Conservation (phyloP, 2,797 vertebrate genomes). For the Scleropages formosus region DNA sequence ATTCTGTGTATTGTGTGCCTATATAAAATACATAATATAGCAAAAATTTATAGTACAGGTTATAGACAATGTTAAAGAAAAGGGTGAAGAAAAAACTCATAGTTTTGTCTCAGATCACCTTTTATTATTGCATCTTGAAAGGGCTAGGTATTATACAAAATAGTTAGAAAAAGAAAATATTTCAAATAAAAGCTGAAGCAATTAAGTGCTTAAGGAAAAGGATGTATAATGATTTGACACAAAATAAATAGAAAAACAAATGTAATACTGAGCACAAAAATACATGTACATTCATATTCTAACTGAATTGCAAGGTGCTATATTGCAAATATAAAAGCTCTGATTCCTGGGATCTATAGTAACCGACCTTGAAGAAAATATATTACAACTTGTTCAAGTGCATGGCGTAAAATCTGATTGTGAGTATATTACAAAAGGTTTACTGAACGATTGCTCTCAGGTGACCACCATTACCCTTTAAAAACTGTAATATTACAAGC, state of each 20-base stretch:
- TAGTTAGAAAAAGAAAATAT: not conserved
- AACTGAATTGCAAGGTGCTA: conserved; percentile 39
- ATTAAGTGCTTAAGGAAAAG: conserved; percentile 26
- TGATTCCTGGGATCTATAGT: conserved; percentile 40
- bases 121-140: conserved; percentile 22
- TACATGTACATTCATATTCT: conserved; percentile 44
- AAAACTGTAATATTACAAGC: conserved; percentile 12
- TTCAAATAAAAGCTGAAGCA: conserved; percentile 7
- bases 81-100: conserved; percentile 3
- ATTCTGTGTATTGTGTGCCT: conserved; percentile 14
- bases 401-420: conserved; percentile 40
- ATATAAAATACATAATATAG: conserved; percentile 28
- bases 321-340: conserved; percentile 27
- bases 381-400: conserved; percentile 61
- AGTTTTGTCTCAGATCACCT: conserved; percentile 14
- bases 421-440: conserved; percentile 42
- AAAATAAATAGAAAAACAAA: conserved; percentile 66
- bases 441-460: conserved; percentile 7
- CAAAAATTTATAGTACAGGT: conserved; percentile 19
- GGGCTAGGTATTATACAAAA: conserved; percentile 10
- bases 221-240: conserved; percentile 21
- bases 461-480: conserved; percentile 19
- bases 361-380: conserved; percentile 53
- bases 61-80: not conserved
- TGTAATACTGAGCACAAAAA: conserved; percentile 42